Evolutionary conservation across 2,888 invertebrate species (phyloP).

Genomic region (Euplexia lucipara): DNA sequence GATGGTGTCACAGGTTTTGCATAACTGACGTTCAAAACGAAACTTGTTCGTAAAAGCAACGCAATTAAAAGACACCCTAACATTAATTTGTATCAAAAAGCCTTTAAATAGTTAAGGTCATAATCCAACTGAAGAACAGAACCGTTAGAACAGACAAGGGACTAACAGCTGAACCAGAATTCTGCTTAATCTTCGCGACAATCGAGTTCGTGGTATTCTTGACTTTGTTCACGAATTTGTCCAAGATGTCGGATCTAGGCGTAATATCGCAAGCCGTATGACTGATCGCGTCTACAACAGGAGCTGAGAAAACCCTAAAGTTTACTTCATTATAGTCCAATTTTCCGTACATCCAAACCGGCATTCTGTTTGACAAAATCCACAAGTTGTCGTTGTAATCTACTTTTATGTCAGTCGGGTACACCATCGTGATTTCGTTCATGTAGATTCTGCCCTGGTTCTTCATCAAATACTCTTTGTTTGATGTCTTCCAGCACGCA

Average conservation of each 20-base stretch:
- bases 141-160: constrained; percentile 70
- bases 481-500: constrained; percentile 94
- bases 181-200: constrained; percentile 74
- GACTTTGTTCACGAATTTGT: constrained; percentile 88
- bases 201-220: constrained; percentile 84
- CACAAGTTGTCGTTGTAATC: constrained; percentile 93
- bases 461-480: constrained; percentile 92
- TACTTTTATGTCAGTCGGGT: constrained; percentile 95
- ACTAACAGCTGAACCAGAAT: constrained; percentile 63
- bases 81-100: constrained; percentile 35
- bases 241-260: constrained; percentile 89
- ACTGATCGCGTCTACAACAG: constrained; percentile 93
- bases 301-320: constrained; percentile 93
- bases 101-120: constrained; percentile 61
- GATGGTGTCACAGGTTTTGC: constrained; percentile 30
- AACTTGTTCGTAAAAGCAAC: constrained; percentile 52
- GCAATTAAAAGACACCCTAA: constrained; percentile 32
- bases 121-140: constrained; percentile 70
- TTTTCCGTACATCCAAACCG: constrained; percentile 93
- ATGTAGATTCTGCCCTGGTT: constrained; percentile 94
- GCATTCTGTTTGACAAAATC: constrained; percentile 94
- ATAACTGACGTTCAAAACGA: constrained; percentile 55
- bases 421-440: constrained; percentile 93
- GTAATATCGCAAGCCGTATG: constrained; percentile 93
- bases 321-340: constrained; percentile 92